Evolutionary conservation across 2,888 invertebrate species (phyloP), one percentile per base, ranked within the genome.

Genomic region (Augiades crinisus): DNA sequence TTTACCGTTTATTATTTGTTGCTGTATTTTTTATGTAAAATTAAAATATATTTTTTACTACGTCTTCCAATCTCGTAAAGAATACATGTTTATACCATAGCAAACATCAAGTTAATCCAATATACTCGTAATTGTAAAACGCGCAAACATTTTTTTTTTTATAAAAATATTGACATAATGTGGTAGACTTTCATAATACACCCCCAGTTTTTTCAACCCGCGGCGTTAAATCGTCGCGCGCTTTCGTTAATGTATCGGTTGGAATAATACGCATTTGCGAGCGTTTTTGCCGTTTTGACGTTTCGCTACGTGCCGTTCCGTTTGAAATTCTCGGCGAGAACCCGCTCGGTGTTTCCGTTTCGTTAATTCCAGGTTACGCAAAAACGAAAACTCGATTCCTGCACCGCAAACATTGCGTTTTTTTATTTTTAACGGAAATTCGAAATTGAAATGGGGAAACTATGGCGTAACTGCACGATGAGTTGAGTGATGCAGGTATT

Each of bases 181-280:
- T n/a, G n/a, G n/a, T n/a, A n/a, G n/a, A n/a, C n/a, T n/a, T n/a
- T n/a, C 7, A 62, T 55, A 67, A 75, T 77, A 71, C 36, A 4
- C 40, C 54, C 54, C 59, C 44, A 49, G 63, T 75, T 70, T 75
- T 82, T 81, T 73, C 80, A 68, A 74, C 62, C 70, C 72, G 65
- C 69, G 65, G 71, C 73, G 69, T 74, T 75, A 80, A 78, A 78
- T 77, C 75, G 65, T 62, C 55, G 65, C 52, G 64, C 60, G 69
- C 70, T 69, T 60, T 64, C 72, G 64, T 72, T 78, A 77, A 79
- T 75, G 75, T 81, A 78, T 80, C 80, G 80, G 73, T 69, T 68
- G 71, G 72, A 79, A 78, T 78, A 77, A 76, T 77, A 69, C 54
- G 57, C 34, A 34, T 49, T 47, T 47, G 27, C 47, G 12, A 47